Conservation (phyloP, 2,888 invertebrate species). For the Aspidiotus destructor region DNA sequence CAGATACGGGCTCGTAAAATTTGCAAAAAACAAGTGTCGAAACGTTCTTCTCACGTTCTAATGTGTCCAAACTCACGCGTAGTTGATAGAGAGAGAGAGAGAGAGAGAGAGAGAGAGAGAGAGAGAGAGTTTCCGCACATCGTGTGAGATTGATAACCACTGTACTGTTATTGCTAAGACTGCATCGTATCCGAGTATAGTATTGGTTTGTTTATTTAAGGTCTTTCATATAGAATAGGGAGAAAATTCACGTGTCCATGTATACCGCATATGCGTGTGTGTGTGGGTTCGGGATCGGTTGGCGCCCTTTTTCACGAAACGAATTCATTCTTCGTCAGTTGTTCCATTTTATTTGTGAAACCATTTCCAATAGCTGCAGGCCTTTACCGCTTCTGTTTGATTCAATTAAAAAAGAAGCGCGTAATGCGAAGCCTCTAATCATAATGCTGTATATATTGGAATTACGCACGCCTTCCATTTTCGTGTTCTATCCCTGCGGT, state of each 20-base stretch:
- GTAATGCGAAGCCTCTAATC: neutral
- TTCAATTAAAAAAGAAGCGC: constrained; percentile 5
- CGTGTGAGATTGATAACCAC: no score
- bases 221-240: neutral
- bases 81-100: no score
- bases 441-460: neutral
- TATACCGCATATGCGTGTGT: neutral
- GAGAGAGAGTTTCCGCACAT: no score
- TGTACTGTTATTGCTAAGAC: no score
- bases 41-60: no score
- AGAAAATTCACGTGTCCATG: neutral
- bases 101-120: no score
- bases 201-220: constrained; percentile 1
- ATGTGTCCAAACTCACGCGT: no score
- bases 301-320: constrained; percentile 28
- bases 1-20: no score
- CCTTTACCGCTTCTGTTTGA: constrained; percentile 11
- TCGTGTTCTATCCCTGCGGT: neutral
- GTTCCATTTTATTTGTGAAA: constrained; percentile 28
- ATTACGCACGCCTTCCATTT: neutral
- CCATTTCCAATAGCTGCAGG: constrained; percentile 17
- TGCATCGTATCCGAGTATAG: neutral
- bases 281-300: constrained; percentile 3
- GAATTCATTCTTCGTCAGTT: constrained; percentile 29
- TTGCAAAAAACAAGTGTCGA: no score